Evolutionary conservation across 2,888 invertebrate species (phyloP).

Genomic region (Hemicrepidius hirtus): DNA sequence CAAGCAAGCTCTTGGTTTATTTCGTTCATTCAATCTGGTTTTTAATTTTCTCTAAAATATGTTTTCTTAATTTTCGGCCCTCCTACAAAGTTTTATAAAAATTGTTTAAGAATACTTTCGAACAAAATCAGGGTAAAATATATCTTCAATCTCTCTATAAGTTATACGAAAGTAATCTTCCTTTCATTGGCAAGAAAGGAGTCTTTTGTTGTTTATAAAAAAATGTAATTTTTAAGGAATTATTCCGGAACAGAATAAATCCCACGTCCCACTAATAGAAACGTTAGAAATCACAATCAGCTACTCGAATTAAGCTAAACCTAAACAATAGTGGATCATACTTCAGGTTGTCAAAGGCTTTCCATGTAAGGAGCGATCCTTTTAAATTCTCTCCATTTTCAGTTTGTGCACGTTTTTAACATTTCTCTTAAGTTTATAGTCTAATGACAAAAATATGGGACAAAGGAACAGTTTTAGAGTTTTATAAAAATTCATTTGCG

Average conservation of each 20-base stretch:
- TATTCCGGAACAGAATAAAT: slow-evolving; percentile 49
- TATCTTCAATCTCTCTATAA: too few species aligned
- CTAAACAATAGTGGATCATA: slow-evolving; percentile 56
- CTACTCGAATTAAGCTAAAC: slow-evolving; percentile 54
- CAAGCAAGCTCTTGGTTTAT: too few species aligned
- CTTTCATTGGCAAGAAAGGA: too few species aligned
- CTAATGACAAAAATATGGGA: slow-evolving; percentile 16
- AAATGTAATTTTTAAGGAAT: too few species aligned
- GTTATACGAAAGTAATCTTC: too few species aligned
- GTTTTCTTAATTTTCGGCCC: too few species aligned
- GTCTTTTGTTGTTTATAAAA: too few species aligned
- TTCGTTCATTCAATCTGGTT: too few species aligned
- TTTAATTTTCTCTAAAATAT: too few species aligned
- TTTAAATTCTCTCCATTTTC: slow-evolving; percentile 43
- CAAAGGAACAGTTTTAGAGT: slow-evolving; percentile 19
- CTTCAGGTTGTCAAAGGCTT: slow-evolving; percentile 54
- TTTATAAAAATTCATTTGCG: neutral
- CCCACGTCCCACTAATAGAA: slow-evolving; percentile 55
- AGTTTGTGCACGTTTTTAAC: slow-evolving; percentile 45
- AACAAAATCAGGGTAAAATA: too few species aligned
- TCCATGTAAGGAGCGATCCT: slow-evolving; percentile 54
- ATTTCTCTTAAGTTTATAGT: slow-evolving; percentile 37
- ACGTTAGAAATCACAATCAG: slow-evolving; percentile 41
- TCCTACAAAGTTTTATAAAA: too few species aligned
- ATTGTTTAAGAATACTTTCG: too few species aligned